Conservation (phyloP, 2,888 invertebrate genomes). For the Idaea straminata region DNA sequence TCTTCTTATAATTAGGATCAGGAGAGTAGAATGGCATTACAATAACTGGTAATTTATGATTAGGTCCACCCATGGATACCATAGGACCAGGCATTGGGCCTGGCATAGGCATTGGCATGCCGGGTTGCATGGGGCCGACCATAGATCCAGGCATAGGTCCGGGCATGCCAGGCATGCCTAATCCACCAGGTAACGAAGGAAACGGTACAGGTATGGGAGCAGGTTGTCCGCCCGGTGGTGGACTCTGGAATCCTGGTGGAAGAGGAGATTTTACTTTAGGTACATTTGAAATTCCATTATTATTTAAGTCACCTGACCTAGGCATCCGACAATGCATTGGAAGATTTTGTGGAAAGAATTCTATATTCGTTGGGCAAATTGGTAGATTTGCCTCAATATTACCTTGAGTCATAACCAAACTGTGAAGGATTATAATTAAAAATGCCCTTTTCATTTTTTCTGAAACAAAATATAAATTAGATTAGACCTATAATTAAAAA, state of each 20-base stretch:
- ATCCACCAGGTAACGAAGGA: slow-evolving; percentile 32
- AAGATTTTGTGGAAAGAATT: slow-evolving; percentile 62
- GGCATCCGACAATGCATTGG: slow-evolving; percentile 74
- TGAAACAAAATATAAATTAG: slow-evolving; percentile 31
- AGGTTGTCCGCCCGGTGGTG: slow-evolving; percentile 34
- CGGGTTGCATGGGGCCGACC: slow-evolving; percentile 24
- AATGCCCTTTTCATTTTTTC: slow-evolving; percentile 13
- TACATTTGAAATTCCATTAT: slow-evolving; percentile 11
- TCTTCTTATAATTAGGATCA: slow-evolving; percentile 46
- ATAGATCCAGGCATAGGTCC: slow-evolving; percentile 27
- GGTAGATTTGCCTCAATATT: slow-evolving; percentile 55
- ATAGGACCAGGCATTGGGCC: slow-evolving; percentile 28
- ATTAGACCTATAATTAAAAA: not conserved
- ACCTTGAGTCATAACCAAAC: slow-evolving; percentile 28
- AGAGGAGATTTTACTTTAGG: slow-evolving; percentile 34
- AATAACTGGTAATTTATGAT: slow-evolving; percentile 65
- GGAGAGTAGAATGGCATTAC: slow-evolving; percentile 74
- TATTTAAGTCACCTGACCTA: slow-evolving; percentile 25
- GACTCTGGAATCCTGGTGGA: slow-evolving; percentile 35
- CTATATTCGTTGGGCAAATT: slow-evolving; percentile 57
- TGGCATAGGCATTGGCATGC: slow-evolving; percentile 27
- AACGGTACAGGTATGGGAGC: slow-evolving; percentile 38
- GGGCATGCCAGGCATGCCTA: slow-evolving; percentile 26
- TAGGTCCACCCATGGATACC: slow-evolving; percentile 34
- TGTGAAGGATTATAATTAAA: slow-evolving; percentile 8